Evolutionary conservation across 23 tunicate species (phyloP), one percentile per base, ranked within the genome.

Genomic region (Trididemnum miniatum): DNA sequence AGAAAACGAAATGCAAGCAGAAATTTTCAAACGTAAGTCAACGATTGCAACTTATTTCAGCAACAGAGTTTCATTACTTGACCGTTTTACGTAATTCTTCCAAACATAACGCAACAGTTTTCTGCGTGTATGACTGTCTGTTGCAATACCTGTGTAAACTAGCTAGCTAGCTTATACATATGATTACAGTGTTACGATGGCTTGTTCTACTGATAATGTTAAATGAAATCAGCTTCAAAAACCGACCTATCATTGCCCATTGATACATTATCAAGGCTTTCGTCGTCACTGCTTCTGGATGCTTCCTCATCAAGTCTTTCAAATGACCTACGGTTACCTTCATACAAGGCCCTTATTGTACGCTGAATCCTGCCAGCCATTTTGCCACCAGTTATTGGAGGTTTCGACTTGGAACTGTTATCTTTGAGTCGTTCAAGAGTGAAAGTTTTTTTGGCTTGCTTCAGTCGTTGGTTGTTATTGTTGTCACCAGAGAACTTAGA

Each of bases 351-450:
- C 5, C 83, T 77, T 22, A 93, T 93, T 34, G 98, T 93, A 2
- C 89, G 81, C 35, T 93, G 98, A 33, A 93, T 93, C 59, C 77
- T 72, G 9, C 78, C 93, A 18, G 98, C 98, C 98, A 93, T 93
- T 77, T 87, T 93, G 18, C 86, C 83, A 1, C 71, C 31, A 1
- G 81, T 3, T 7, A 23, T 51, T 20, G 79, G 65, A 1, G 31
- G 62, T 2, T 52, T 30, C 2, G 81, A 22, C 12, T 30, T 26
- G 0, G 59, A 31, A 39, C 59, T 27, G 22, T 20, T 51, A 20
- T 82, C 80, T 24, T 82, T 82, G 1, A 77, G 38, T 1, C 29
- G 49, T 15, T 52, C 67, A 20, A 77, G 3, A 2, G 82, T 34
- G 29, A 29, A 20, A 24, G 79, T 2, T 32, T 25, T 20, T 77